Evolutionary conservation across 2,888 invertebrate genomes (phyloP).

Genomic region (Philereme vetulata): DNA sequence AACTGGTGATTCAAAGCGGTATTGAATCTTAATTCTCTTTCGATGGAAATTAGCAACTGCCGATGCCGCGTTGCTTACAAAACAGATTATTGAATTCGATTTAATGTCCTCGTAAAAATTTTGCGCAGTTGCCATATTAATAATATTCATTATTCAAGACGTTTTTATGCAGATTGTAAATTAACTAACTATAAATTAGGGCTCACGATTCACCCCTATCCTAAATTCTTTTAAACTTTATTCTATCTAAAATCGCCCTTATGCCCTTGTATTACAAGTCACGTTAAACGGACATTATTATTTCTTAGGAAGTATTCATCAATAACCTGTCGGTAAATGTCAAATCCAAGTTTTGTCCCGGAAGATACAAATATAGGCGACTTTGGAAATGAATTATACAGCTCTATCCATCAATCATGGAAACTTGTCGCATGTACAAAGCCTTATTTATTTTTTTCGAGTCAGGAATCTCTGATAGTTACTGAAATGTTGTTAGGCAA

Average conservation of each 20-base stretch:
- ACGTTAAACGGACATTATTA: not conserved
- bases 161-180: conserved; percentile 28
- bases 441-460: conserved; percentile 27
- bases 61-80: conserved; percentile 44
- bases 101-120: conserved; percentile 47
- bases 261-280: not conserved
- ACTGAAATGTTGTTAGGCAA: conserved; percentile 7
- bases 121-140: conserved; percentile 26
- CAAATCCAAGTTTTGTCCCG: conserved; percentile 27
- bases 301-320: conserved; percentile 19
- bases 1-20: conserved; percentile 35
- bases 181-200: conserved; percentile 27
- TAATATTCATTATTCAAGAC: conserved; percentile 31
- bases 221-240: conserved; percentile 15
- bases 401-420: conserved; percentile 46
- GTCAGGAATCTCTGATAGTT: conserved; percentile 10
- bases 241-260: conserved; percentile 12
- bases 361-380: conserved; percentile 27
- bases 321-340: conserved; percentile 29
- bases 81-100: conserved; percentile 49
- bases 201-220: conserved; percentile 9
- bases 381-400: conserved; percentile 43
- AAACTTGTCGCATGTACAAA: conserved; percentile 31
- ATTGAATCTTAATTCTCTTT: conserved; percentile 57
- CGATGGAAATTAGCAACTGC: conserved; percentile 46